Base-by-base conservation (phyloP, 2,888 invertebrate genomes). In the Scaptomyza tumidula region DNA sequence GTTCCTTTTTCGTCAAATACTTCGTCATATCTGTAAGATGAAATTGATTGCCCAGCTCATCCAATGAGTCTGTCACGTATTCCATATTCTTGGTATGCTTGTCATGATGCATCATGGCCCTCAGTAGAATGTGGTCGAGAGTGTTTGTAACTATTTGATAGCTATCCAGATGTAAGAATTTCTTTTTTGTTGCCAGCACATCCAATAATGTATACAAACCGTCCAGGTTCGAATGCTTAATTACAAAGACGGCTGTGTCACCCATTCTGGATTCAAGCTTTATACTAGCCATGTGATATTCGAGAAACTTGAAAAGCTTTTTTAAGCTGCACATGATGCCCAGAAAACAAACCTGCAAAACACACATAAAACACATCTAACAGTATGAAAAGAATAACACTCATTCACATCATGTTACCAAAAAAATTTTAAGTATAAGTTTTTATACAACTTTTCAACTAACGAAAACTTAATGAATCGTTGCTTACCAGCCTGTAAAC, bases 91-190 rank as follows among this genome's bases (percentile, higher is more conserved):
- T 54, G 19, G 6, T 10, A 11, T 49, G 45, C 7, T 41, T 31
- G 16, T 41, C 41, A 11, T 52, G 24, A 11, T 52, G 24, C 39
- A 13, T 46, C 44, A 58, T 37, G 11, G 53, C 56, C 49, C 94
- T 94, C 93, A 96, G 49, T 14, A 72, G 96, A 0, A 97, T 96
- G 91, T 97, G 96, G 92, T 97, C 97, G 91, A 97, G 93, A 0
- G 96, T 96, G 1, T 97, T 96, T 5, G 97, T 94, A 6, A 95
- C 94, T 24, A 97, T 94, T 6, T 97, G 96, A 89, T 95, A 97
- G 90, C 95, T 95, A 54, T 94, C 94, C 60, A 96, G 94, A 14
- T 94, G 94, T 19, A 97, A 92, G 0, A 87, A 88, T 0, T 91
- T 88, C 43, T 93, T 93, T 50, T 93, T 93, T 0, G 85, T 86